Evolutionary conservation across 2,888 invertebrate genomes (phyloP), one percentile per base, ranked within the genome.

Genomic region (Drosophila kanekoi): DNA sequence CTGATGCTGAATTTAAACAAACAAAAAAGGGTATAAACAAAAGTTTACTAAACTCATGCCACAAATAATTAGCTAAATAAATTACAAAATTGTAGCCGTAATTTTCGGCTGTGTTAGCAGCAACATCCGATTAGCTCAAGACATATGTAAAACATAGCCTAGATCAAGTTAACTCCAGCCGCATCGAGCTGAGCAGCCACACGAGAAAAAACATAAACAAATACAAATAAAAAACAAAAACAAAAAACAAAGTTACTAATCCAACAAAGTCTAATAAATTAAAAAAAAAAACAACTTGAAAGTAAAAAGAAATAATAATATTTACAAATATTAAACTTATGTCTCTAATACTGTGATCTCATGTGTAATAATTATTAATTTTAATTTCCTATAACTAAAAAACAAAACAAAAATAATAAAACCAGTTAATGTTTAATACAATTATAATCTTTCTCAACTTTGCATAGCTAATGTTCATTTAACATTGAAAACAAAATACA

Each of bases 311-410:
- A 28, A 28, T 8, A 28, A 61, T 65, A 66, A 80, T 52, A 76
- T 65, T 72, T 53, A 72, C 54, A 69, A 69, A 88, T 80, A 76
- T 77, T 80, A 80, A 90, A 92, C 90, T 91, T 92, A 92, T 92
- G 91, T 92, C 92, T 92, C 92, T 92, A 92, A 92, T 92, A 92
- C 92, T 92, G 92, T 92, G 92, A 92, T 92, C 92, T 92, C 92
- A 92, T 91, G 90, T 92, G 90, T 92, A 92, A 91, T 92, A 91
- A 91, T 86, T 89, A 87, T 83, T 89, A 87, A 89, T 87, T 90
- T 90, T 86, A 88, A 87, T 82, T 84, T 84, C 86, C 64, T 82
- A 68, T 60, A 85, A 87, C 79, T 82, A 78, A 82, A 72, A 72
- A 18, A 1, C n/a, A n/a, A 18, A 18, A 62, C 35, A 60, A 59